Percentiles rank a stretch among this genome's conserved stretches.
Evolutionary conservation across 2,888 invertebrate genomes (phyloP).

Genomic region (Tiliacea citrago): DNA sequence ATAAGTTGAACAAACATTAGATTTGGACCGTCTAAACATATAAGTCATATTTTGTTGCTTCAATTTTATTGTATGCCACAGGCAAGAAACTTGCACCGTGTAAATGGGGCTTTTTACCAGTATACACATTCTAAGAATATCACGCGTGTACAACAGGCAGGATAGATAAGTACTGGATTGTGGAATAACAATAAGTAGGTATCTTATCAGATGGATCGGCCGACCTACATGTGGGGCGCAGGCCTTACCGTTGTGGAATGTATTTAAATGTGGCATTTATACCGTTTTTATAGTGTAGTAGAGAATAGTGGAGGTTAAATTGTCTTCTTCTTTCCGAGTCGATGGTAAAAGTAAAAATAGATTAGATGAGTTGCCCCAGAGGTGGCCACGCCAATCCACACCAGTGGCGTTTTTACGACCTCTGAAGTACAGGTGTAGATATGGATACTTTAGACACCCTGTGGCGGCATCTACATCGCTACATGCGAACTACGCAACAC

Average conservation of each 20-base stretch:
- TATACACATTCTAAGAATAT: constrained; percentile 34
- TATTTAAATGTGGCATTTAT: constrained; percentile 39
- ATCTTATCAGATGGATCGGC: constrained; percentile 51
- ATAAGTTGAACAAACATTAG: neutral
- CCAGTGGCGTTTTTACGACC: no score
- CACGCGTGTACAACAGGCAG: constrained; percentile 21
- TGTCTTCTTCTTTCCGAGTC: no score
- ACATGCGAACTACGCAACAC: no score
- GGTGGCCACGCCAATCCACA: no score
- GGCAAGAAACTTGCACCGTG: neutral
- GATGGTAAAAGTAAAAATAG: no score
- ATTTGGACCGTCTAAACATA: no score
- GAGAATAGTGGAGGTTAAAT: neutral
- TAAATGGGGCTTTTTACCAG: neutral
- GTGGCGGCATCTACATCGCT: no score
- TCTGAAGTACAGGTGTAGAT: no score
- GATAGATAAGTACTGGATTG: constrained; percentile 38
- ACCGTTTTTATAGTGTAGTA: neutral
- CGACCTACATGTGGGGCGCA: constrained; percentile 27
- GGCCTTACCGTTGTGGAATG: constrained; percentile 24
- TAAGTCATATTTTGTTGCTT: neutral
- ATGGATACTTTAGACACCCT: no score
- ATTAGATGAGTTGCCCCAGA: no score
- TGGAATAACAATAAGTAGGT: constrained; percentile 46
- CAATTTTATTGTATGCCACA: neutral